Evolutionary conservation across 2,797 vertebrate species (phyloP), one percentile per base, ranked within the genome.

Genomic region (Gymnopithys bicolor): DNA sequence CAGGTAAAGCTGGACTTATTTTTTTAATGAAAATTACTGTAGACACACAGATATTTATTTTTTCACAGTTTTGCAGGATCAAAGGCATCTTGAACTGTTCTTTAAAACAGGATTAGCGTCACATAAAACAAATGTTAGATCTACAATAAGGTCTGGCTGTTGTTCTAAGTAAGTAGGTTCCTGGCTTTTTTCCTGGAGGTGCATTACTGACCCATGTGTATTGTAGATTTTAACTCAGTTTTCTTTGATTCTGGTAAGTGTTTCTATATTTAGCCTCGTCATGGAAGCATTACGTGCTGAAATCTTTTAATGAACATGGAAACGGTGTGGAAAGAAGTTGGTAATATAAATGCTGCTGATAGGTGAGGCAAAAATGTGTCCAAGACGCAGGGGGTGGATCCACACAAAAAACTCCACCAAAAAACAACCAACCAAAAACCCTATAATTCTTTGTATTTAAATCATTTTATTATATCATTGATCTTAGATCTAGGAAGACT

Each of bases 121-220:
- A 37, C 21, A 23, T 74, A 82, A 92, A 94, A 43, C 19, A 66
- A 84, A 79, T n/a, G 8, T 68, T 75, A 60, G 7, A 32, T 55
- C 13, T 92, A 19, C 51, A 76, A 5, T 64, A 53, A 19, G 63
- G 56, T 80, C 39, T 74, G 58, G 39, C 23, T 75, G 35, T 94
- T 93, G 17, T 83, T 92, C 22, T 51, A 70, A 87, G 41, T 55
- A 58, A 14, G 64, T 75, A 67, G 66, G 33, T 87, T 95, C 46
- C 62, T 93, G 92, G 63, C 67, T 46, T 69, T 48, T 46, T 93
- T 94, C 92, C 94, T 84, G 55, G 76, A 91, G 30, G 51, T 64
- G 14, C 27, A 15, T 92, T 95, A 84, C n/a, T 2, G 19, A 18
- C 53, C 59, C 9, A 1, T 52, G 25, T 86, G 67, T 75, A 43